phyloP scores from a whole-genome alignment of 1,140 invertebrate genomes.

The Limonius californicus region DNA sequence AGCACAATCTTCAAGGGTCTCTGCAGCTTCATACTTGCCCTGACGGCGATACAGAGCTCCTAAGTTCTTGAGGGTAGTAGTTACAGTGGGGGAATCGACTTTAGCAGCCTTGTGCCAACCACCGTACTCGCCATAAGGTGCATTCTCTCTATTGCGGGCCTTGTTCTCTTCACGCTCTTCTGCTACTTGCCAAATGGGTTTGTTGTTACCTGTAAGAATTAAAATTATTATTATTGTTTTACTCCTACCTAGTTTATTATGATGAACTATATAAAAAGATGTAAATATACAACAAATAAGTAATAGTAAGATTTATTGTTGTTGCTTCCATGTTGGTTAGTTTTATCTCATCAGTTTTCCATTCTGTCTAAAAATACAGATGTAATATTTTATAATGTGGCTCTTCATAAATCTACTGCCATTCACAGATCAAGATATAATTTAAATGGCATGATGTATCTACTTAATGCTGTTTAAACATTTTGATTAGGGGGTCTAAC shows the following conservation, averaged over 20 bases:
- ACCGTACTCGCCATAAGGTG: slow-evolving; percentile 90
- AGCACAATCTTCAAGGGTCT: slow-evolving; percentile 97
- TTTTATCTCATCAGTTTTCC: no score
- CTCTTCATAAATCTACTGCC: no score
- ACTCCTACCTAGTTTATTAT: not conserved
- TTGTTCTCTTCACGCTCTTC: slow-evolving; percentile 97
- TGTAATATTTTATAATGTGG: no score
- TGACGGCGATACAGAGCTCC: slow-evolving; percentile 95
- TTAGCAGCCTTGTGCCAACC: slow-evolving; percentile 99
- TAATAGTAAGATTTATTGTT: no score
- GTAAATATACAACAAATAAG: no score
- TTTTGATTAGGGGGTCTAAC: no score
- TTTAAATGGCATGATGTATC: no score
- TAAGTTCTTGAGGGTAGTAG: slow-evolving; percentile 95
- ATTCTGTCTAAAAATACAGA: no score
- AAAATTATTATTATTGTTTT: not conserved
- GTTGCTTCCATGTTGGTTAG: no score
- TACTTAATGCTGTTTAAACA: no score
- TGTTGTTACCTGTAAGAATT: slow-evolving; percentile 77
- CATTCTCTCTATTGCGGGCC: slow-evolving; percentile 85
- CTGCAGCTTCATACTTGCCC: slow-evolving; percentile 98
- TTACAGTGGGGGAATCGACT: slow-evolving; percentile 96
- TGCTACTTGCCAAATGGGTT: slow-evolving; percentile 99
- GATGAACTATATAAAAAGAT: no score
- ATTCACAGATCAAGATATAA: no score